Base-by-base conservation (phyloP, 1,140 invertebrate genomes). In the Cydia strobilella region DNA sequence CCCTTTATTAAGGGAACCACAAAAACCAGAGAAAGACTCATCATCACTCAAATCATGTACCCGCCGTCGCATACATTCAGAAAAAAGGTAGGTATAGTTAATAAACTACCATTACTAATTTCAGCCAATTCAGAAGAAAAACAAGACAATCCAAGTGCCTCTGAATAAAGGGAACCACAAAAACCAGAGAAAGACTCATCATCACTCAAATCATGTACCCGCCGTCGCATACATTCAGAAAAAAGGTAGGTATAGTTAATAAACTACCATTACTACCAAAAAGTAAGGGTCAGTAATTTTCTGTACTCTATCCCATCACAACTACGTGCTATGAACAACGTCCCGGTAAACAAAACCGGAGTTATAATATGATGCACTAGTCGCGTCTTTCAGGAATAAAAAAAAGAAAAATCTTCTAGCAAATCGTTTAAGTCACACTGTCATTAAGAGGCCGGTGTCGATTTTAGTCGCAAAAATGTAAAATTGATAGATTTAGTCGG, bases 111-210 rank as follows among this genome's bases (percentile, higher is more conserved):
- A n/a, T n/a, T n/a, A n/a, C n/a, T n/a, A n/a, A n/a, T n/a, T n/a
- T n/a, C n/a, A 86, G 86, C 76, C 84, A 18, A 83, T 82, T 13
- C 12, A 77, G 78, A 85, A 76, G 80, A 85, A 80, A 81, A 83
- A 77, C 82, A 75, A 78, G 79, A 59, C 45, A n/a, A 77, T 77
- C 45, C 85, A 89, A 82, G 78, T 84, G 27, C 80, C 86, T 15
- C 45, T 62, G 27, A 82, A 79, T 25, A 69, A 69, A 27, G 42
- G 7, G n/a, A 59, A 10, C 9, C 35, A 9, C 9, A 39, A 59
- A 59, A 0, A 23, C n/a, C 54, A 23, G 0, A 51, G 18, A 51
- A 51, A 51, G 6, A 13, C 45, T 48, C n/a, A 51, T 12, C 10
- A 59, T 59, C 51, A 18, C 51, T 4, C n/a, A 51, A 12, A 45